These are phyloP conservation scores for Tetragonula carbonaria DNA, from an alignment of 2,888 invertebrate species.

Conservation along the genomic window DNA sequence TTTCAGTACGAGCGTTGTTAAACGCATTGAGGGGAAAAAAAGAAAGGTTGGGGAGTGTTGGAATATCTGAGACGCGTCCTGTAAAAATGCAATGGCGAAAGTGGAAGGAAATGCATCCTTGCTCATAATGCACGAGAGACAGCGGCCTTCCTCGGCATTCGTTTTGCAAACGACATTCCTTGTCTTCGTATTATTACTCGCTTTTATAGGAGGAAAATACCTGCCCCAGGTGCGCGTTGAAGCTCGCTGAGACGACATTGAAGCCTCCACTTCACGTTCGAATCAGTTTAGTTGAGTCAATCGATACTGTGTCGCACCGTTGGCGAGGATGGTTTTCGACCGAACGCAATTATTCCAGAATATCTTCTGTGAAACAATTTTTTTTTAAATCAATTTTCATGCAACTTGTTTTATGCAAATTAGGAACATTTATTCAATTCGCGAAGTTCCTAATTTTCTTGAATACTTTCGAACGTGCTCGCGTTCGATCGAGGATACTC, in stretches of 20 bases:
- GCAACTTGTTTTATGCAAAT: no score
- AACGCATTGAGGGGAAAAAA: slow-evolving; percentile 12
- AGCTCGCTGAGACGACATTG: not conserved
- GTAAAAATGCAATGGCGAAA: slow-evolving; percentile 45
- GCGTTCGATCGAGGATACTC: not conserved
- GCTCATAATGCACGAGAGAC: slow-evolving; percentile 57
- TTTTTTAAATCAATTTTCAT: no score
- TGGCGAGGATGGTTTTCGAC: no score
- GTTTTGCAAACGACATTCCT: slow-evolving; percentile 47
- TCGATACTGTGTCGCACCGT: not conserved
- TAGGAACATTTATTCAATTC: no score
- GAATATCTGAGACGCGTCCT: slow-evolving; percentile 9
- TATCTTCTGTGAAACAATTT: no score
- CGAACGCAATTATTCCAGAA: no score
- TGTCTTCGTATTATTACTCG: slow-evolving; percentile 42
- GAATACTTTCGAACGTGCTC: no score
- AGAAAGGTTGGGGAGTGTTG: not conserved
- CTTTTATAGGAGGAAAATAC: slow-evolving; percentile 5
- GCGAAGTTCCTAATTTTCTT: no score
- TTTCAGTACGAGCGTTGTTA: slow-evolving; percentile 31
- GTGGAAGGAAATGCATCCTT: slow-evolving; percentile 48
- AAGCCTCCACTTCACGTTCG: not conserved
- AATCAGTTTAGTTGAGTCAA: not conserved
- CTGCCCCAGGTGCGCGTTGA: slow-evolving; percentile 9
- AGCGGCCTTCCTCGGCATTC: slow-evolving; percentile 20